Conservation (phyloP, 2,113 vertebrate species). For the Plectropomus leopardus region DNA sequence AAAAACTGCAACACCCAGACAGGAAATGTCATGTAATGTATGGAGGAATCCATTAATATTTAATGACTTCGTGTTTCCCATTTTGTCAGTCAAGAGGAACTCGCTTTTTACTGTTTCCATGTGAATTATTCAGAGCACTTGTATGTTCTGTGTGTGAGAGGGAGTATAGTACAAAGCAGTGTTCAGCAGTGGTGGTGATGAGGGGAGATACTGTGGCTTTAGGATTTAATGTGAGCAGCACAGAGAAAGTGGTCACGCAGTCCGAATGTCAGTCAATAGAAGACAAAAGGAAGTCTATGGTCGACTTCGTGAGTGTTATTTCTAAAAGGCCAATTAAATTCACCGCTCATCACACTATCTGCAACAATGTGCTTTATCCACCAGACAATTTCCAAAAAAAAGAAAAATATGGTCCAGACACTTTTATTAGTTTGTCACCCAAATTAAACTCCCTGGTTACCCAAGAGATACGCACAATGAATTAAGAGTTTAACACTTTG, state of each 20-base stretch:
- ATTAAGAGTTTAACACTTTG: too few species aligned
- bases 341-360: background rate
- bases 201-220: background rate
- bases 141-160: constrained; percentile 1
- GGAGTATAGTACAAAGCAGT: constrained; percentile 21
- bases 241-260: constrained; percentile 11
- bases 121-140: constrained; percentile 64
- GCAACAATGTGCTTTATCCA: constrained; percentile 8
- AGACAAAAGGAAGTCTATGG: constrained; percentile 28
- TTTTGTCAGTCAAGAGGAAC: constrained; percentile 40
- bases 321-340: constrained; percentile 17
- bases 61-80: constrained; percentile 5
- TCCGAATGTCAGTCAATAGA: constrained; percentile 22
- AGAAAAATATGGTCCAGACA: too few species aligned
- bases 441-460: background rate
- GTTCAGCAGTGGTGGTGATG: background rate
- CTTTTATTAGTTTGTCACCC: background rate
- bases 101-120: constrained; percentile 29
- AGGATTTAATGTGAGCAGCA: background rate
- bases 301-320: constrained; percentile 1
- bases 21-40: constrained; percentile 33
- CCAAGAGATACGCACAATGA: background rate
- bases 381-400: background rate
- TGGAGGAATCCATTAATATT: constrained; percentile 38
- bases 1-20: constrained; percentile 2